Percentiles rank a stretch among this genome's conserved stretches.
phyloP scores from a whole-genome alignment of 2,888 invertebrate species.

The Trissonchulus sp. region DNA sequence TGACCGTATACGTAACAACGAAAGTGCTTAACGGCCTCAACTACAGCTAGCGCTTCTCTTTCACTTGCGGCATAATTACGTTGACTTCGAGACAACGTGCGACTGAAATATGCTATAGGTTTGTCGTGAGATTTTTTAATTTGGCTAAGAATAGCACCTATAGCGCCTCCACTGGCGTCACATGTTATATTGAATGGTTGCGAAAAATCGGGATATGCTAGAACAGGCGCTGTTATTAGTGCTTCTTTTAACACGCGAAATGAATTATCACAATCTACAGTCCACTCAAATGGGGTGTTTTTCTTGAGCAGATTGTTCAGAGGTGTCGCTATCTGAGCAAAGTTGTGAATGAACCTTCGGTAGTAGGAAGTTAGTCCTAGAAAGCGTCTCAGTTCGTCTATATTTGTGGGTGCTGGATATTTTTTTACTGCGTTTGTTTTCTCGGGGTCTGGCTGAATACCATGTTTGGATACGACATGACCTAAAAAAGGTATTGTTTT shows the following conservation, averaged over 20 bases:
- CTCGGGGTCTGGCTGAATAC: constrained; percentile 30
- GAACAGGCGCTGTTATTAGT: constrained; percentile 32
- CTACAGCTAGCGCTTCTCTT: constrained; percentile 39
- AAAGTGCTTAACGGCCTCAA: constrained; percentile 36
- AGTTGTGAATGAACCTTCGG: constrained; percentile 35
- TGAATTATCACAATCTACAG: constrained; percentile 24
- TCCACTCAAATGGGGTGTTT: constrained; percentile 36
- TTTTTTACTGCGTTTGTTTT: constrained; percentile 23
- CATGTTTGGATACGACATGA: not conserved
- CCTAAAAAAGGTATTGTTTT: not conserved
- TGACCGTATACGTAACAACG: constrained; percentile 27
- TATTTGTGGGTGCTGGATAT: not conserved
- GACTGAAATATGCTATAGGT: constrained; percentile 41
- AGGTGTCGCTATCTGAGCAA: constrained; percentile 34
- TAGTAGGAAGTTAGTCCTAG: constrained; percentile 37
- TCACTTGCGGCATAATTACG: constrained; percentile 39
- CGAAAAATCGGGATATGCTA: constrained; percentile 36
- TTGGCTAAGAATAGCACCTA: constrained; percentile 42
- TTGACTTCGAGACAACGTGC: constrained; percentile 38
- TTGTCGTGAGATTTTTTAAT: constrained; percentile 31
- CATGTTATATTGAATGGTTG: constrained; percentile 36
- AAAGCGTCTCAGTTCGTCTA: constrained; percentile 35
- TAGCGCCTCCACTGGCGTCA: constrained; percentile 41
- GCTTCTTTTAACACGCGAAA: constrained; percentile 31
- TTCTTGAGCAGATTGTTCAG: constrained; percentile 36